Evolutionary conservation across 2,113 vertebrate species (phyloP), one percentile per base, ranked within the genome.

Genomic region (Chitala chitala): DNA sequence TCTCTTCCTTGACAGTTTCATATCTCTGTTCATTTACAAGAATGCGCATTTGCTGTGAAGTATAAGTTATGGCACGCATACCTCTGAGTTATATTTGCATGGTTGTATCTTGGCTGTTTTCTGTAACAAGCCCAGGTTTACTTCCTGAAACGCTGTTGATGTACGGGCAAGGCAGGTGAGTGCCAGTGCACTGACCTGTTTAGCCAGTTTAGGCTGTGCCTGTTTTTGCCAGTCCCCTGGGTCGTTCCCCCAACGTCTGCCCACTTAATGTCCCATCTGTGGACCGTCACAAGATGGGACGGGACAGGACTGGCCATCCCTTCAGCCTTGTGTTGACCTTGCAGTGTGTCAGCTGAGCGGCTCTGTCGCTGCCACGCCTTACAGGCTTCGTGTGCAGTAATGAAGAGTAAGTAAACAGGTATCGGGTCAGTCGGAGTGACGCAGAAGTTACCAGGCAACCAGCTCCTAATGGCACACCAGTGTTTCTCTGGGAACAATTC

Each of bases 361-460:
- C 24, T 10, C 42, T 0, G 24, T 44, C 22, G 4, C 9, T 29
- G 68, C 44, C 73, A 75, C 75, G 79, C 80, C 75, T 71, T 71
- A 36, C 22, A 38, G 40, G 58, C 5, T 8, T 59, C 44, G 71
- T 74, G 48, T 26, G 2, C 40, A 55, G n/a, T n/a, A 24, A 12
- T 73, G 44, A 69, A 24, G 61, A 58, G 26, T 61, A 69, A 68
- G 74, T 15, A 4, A 53, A 51, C 68, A 33, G 77, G 68, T 46
- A 9, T 75, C 36, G 8, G 75, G 69, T 84, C 80, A 77, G 72
- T 73, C 75, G 79, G 76, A 8, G 80, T 86, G 82, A 86, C 42
- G 20, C 77, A 74, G 17, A 2, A 38, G 87, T 91, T 85, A 82
- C 87, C 66, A 75, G 77, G 86, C 77, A 78, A 33, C 83, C 17